Percentiles rank a stretch among this genome's conserved stretches.
Conservation (phyloP, 1,140 invertebrate species). For the Aleiodes sp. region DNA sequence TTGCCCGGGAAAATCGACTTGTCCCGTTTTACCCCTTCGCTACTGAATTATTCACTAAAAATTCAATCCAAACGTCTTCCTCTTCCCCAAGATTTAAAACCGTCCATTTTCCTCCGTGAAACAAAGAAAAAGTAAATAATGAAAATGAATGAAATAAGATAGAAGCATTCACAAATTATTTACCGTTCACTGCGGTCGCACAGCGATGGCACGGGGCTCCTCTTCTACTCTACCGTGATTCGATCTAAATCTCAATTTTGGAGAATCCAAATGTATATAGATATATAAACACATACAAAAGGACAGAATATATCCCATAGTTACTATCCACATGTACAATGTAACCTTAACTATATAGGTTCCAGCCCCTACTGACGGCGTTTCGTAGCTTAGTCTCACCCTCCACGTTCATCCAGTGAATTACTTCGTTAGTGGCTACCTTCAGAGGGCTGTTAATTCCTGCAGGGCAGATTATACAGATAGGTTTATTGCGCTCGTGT, state of each 20-base stretch:
- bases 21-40: too few species aligned
- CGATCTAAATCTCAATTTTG: slow-evolving; percentile 65
- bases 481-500: slow-evolving; percentile 68
- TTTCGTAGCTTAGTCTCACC: slow-evolving; percentile 28
- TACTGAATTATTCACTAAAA: too few species aligned
- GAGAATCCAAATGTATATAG: slow-evolving; percentile 38
- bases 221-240: slow-evolving; percentile 50
- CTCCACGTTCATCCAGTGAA: slow-evolving; percentile 66
- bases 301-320: background rate
- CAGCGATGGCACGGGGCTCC: background rate
- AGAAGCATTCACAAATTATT: background rate
- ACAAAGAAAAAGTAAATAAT: too few species aligned
- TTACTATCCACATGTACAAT: background rate
- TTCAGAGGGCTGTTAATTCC: slow-evolving; percentile 68
- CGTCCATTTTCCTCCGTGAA: too few species aligned
- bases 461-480: slow-evolving; percentile 68
- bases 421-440: slow-evolving; percentile 69
- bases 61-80: too few species aligned
- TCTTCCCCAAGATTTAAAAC: too few species aligned
- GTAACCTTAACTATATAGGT: background rate
- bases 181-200: background rate
- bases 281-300: slow-evolving; percentile 37
- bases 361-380: slow-evolving; percentile 38
- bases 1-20: too few species aligned
- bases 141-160: background rate